These are phyloP conservation scores for Phyllotreta striolata DNA, from an alignment of 2,888 invertebrate genomes.

Conservation along the genomic window DNA sequence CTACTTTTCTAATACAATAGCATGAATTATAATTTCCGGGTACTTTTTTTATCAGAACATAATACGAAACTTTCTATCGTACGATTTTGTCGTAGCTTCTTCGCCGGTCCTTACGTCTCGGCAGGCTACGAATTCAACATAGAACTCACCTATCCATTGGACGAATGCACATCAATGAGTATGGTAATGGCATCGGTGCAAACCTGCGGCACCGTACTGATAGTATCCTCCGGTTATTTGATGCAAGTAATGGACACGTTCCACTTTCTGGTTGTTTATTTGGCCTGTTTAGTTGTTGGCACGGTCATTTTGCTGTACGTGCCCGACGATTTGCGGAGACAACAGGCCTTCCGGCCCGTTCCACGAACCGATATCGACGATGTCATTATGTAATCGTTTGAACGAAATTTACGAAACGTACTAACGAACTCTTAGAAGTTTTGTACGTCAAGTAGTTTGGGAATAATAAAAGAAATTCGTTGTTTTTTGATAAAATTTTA, in stretches of 20 bases:
- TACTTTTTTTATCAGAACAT: too few species aligned
- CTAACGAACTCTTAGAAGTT: too few species aligned
- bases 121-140: conserved; percentile 47
- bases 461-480: too few species aligned
- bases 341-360: conserved; percentile 34
- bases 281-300: conserved; percentile 42
- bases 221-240: conserved; percentile 33
- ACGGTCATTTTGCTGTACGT: conserved; percentile 44
- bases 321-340: conserved; percentile 40
- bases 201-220: conserved; percentile 39
- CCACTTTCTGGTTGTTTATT: conserved; percentile 46
- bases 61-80: too few species aligned
- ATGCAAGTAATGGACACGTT: conserved; percentile 43
- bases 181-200: conserved; percentile 43
- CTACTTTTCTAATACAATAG: too few species aligned
- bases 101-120: conserved; percentile 45
- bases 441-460: too few species aligned
- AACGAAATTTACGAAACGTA: too few species aligned
- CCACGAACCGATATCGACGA: conserved; percentile 31
- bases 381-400: too few species aligned
- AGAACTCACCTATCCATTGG: conserved; percentile 46
- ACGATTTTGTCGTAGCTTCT: too few species aligned
- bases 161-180: conserved; percentile 45
- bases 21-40: conserved; percentile 39
- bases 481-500: too few species aligned